Conservation (phyloP, 2,113 vertebrate species). For the Ceuthmochares aereus region DNA sequence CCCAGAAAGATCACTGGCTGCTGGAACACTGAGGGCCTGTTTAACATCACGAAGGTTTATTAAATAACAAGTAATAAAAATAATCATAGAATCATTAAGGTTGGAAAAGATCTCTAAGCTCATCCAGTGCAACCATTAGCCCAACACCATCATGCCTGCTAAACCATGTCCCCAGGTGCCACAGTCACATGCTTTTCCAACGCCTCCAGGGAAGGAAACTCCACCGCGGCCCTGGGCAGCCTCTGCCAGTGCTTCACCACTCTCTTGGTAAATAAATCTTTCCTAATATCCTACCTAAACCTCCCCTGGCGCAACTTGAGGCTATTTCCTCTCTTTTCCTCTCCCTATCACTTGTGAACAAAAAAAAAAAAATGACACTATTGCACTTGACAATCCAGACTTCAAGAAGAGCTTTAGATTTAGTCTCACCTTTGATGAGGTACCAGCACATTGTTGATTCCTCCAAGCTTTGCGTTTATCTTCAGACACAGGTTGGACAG, state of each 20-base stretch:
- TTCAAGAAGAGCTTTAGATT: not conserved
- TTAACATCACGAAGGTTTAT: not conserved
- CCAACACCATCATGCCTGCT: too few species aligned
- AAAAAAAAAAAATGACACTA: not conserved
- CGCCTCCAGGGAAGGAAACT: too few species aligned
- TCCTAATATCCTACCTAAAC: too few species aligned
- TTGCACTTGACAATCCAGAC: not conserved
- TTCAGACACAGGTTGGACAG: conserved; percentile 98
- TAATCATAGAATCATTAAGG: not conserved
- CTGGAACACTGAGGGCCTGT: conserved; percentile 97
- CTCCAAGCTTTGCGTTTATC: conserved; percentile 98
- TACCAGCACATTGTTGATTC: conserved; percentile 98
- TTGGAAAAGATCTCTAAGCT: too few species aligned
- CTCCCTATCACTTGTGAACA: not conserved
- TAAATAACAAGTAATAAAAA: not conserved
- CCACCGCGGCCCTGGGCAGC: too few species aligned
- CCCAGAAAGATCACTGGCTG: conserved; percentile 98
- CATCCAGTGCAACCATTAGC: too few species aligned
- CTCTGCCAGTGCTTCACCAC: too few species aligned
- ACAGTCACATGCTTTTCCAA: too few species aligned
- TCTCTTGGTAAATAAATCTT: too few species aligned
- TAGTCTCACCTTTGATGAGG: conserved; percentile 93
- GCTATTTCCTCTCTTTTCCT: too few species aligned
- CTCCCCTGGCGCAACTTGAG: too few species aligned
- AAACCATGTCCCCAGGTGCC: too few species aligned